Percentiles rank a stretch among this genome's conserved stretches.
Conservation (phyloP, 2,888 invertebrate species). For the Xylota sylvarum region DNA sequence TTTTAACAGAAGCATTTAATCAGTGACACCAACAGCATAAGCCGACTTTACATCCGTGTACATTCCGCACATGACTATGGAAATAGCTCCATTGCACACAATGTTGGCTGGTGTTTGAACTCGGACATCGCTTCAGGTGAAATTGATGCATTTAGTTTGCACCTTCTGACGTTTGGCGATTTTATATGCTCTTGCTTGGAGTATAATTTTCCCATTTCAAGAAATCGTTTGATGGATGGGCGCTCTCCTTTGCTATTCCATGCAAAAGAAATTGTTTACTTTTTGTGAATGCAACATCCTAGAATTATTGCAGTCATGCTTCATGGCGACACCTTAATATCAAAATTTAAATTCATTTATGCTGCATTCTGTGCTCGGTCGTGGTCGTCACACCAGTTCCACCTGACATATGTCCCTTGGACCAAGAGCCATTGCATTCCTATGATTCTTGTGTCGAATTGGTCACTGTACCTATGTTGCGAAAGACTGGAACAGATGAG, state of each 20-base stretch:
- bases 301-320: slow-evolving; percentile 74
- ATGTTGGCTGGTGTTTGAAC: not conserved
- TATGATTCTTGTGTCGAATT: slow-evolving; percentile 73
- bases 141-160: slow-evolving; percentile 44
- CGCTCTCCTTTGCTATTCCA: slow-evolving; percentile 6
- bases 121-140: not conserved
- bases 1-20: too few species aligned
- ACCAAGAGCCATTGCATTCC: slow-evolving; percentile 61
- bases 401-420: slow-evolving; percentile 63
- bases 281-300: slow-evolving; percentile 61
- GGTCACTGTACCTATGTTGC: slow-evolving; percentile 55
- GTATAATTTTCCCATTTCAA: slow-evolving; percentile 71
- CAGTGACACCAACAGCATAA: too few species aligned
- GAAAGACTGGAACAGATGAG: slow-evolving; percentile 36
- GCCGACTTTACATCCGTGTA: not conserved
- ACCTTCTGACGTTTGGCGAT: slow-evolving; percentile 39
- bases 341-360: slow-evolving; percentile 76
- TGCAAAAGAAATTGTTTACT: slow-evolving; percentile 25
- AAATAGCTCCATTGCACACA: not conserved
- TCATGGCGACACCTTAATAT: slow-evolving; percentile 77
- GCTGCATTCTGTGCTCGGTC: slow-evolving; percentile 49
- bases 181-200: slow-evolving; percentile 9
- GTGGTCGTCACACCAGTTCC: slow-evolving; percentile 70
- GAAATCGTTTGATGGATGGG: slow-evolving; percentile 58
- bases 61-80: not conserved